These are phyloP conservation scores for Podiceps cristatus DNA, from an alignment of 2,113 vertebrate genomes.

Conservation along the genomic window DNA sequence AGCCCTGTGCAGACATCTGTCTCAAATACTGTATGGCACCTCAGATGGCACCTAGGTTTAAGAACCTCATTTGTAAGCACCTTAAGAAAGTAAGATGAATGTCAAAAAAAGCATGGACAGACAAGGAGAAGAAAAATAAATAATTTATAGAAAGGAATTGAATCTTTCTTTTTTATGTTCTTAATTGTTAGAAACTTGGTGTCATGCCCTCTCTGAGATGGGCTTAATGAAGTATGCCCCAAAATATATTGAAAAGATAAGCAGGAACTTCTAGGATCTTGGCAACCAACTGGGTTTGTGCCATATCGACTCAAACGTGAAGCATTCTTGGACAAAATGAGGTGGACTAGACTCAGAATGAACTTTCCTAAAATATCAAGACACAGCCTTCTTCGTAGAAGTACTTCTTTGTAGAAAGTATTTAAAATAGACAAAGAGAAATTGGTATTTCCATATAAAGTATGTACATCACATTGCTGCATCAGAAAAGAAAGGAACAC, in stretches of 20 bases:
- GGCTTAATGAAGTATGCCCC: background rate
- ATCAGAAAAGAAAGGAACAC: background rate
- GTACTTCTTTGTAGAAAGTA: background rate
- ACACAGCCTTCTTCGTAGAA: background rate
- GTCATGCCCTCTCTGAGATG: background rate
- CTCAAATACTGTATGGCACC: background rate
- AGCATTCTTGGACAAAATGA: background rate
- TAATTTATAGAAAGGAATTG: background rate
- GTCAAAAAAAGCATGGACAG: background rate
- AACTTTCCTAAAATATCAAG: background rate
- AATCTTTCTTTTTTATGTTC: background rate
- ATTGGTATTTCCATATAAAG: background rate
- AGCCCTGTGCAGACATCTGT: background rate
- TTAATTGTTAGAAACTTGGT: background rate
- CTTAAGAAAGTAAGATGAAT: background rate
- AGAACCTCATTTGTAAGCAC: background rate
- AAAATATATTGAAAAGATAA: background rate
- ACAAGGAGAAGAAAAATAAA: background rate
- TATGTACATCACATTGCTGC: background rate
- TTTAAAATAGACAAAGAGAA: background rate
- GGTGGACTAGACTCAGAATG: background rate
- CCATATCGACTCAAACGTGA: background rate
- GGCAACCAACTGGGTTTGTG: background rate
- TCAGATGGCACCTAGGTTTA: background rate
- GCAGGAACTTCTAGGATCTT: background rate